These are phyloP conservation scores for Percopsis omiscomaycus DNA, from an alignment of 2,797 vertebrate species.

Conservation along the genomic window DNA sequence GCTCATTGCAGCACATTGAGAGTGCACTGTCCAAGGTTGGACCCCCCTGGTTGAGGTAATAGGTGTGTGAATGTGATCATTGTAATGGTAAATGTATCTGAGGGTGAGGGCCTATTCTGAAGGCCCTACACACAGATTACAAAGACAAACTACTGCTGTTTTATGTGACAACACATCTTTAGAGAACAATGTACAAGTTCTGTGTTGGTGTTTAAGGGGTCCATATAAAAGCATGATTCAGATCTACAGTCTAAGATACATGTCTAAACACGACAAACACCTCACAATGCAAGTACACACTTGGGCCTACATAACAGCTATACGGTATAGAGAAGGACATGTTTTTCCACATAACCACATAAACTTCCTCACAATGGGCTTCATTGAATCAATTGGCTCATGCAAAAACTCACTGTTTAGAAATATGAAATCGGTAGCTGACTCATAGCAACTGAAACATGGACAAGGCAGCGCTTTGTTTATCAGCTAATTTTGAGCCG, in stretches of 20 bases:
- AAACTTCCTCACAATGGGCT: not conserved
- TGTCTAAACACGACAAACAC: not conserved
- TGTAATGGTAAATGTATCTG: constrained; percentile 21
- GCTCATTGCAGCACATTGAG: constrained; percentile 23
- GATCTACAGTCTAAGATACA: not conserved
- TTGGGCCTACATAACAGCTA: not conserved
- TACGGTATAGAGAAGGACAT: not conserved
- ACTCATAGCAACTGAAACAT: constrained; percentile 32
- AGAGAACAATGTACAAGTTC: constrained; percentile 1
- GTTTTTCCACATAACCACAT: too few relatives aligned
- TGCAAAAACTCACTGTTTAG: constrained; percentile 33
- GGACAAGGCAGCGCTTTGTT: constrained; percentile 61
- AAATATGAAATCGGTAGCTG: constrained; percentile 35
- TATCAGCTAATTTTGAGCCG: constrained; percentile 32
- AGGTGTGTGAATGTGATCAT: constrained; percentile 32
- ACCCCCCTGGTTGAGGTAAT: constrained; percentile 13
- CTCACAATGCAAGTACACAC: not conserved
- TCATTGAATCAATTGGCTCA: constrained; percentile 23
- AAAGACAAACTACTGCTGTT: constrained; percentile 10
- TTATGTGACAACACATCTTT: constrained; percentile 19
- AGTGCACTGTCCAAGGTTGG: constrained; percentile 19
- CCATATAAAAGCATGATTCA: not conserved
- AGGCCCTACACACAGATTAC: not conserved
- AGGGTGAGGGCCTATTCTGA: constrained; percentile 15
- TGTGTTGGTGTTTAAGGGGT: constrained; percentile 8